Percentiles rank a stretch among this genome's conserved stretches.
phyloP scores from a whole-genome alignment of 1,140 invertebrate genomes.

The Hetaerina americana region DNA sequence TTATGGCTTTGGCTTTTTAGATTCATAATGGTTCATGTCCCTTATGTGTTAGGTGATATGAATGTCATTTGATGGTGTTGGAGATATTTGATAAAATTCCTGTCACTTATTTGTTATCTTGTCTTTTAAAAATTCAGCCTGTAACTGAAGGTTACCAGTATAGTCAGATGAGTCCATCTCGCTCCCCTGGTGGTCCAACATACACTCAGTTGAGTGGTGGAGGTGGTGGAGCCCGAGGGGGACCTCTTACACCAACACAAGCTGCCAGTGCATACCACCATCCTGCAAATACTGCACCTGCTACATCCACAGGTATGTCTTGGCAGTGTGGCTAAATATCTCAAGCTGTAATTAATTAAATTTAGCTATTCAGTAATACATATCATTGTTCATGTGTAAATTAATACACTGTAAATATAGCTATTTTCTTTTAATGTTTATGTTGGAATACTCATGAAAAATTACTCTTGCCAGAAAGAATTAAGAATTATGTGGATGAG shows the following conservation, averaged over 20 bases:
- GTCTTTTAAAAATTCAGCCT: conserved; percentile 24
- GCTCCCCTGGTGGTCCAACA: conserved; percentile 67
- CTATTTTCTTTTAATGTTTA: background rate
- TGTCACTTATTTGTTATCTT: no score
- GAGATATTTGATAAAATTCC: no score
- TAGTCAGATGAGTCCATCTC: conserved; percentile 65
- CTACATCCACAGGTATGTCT: conserved; percentile 39
- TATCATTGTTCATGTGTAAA: no score
- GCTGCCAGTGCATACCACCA: conserved; percentile 35
- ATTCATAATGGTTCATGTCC: no score
- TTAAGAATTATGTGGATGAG: no score
- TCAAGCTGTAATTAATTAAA: no score
- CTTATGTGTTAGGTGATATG: no score
- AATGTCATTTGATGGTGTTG: no score
- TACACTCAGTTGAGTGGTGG: conserved; percentile 67
- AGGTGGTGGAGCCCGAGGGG: conserved; percentile 30
- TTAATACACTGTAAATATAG: conserved; percentile 7
- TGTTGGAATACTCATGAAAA: background rate
- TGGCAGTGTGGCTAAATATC: no score
- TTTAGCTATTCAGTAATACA: no score
- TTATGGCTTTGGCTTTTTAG: no score
- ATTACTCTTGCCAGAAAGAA: no score
- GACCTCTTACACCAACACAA: conserved; percentile 13
- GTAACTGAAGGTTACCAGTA: conserved; percentile 54
- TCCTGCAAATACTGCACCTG: conserved; percentile 36